Base-by-base conservation (phyloP, 2,888 invertebrate species). In the Urechis unicinctus region DNA sequence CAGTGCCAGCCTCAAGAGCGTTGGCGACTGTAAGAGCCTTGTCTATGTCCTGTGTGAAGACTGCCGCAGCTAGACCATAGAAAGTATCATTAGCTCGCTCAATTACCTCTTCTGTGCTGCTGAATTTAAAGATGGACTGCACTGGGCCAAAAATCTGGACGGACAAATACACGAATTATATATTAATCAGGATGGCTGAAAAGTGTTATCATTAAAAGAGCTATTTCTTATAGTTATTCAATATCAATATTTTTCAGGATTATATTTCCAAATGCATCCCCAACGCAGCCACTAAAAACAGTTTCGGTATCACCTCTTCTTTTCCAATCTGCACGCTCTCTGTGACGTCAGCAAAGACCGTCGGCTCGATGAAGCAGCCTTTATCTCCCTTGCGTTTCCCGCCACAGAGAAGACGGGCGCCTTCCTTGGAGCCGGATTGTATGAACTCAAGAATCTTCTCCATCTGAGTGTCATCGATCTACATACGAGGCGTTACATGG, bases 91-190 rank as follows among this genome's bases (percentile, higher is more conserved):
- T 93, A 6, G 91, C 88, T 63, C 91, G 82, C 60, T 88, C 85
- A 54, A 92, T 85, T 1, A 87, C 88, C 77, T 93, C 92, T 65
- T 92, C 89, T 60, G 92, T 76, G 24, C 84, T 80, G 43, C 86
- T 85, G 69, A 91, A 92, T 76, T 89, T 89, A 42, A 91, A 80
- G 66, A 92, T 89, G 53, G 85, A 85, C 78, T 91, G 90, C 1
- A 92, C 92, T 0, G 92, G 92, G 0, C 92, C 92, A 73, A 93
- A 92, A 65, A 93, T 92, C 88, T 89, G 74, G n/a, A 59, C 56
- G 55, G 41, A 26, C 36, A 28, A 3, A 28, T 1, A 53, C 13
- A 31, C 21, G 3, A 1, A 22, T 28, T 0, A 2, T 3, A 52
- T 31, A 41, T 9, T 22, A 9, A 9, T 9, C 9, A 26, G 2